phyloP scores from a whole-genome alignment of 2,113 vertebrate species.

The Bufo bufo region DNA sequence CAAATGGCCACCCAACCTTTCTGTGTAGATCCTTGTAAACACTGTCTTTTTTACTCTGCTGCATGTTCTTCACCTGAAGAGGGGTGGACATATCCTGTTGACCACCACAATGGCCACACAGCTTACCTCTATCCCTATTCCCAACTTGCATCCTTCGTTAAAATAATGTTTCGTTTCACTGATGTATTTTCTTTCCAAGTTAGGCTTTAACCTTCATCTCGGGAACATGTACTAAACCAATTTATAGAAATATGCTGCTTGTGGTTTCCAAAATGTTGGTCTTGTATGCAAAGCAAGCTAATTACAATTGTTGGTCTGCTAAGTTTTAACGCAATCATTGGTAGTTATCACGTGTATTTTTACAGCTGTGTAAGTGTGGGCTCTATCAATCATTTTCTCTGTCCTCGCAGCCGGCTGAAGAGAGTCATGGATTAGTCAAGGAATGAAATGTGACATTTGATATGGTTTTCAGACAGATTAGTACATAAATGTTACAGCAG shows the following conservation, averaged over 20 bases:
- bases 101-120: too few species aligned
- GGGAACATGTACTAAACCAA: not conserved
- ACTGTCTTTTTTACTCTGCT: too few species aligned
- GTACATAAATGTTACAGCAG: slow-evolving; percentile 34
- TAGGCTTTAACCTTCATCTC: not conserved
- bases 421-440: slow-evolving; percentile 17
- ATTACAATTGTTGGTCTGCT: slow-evolving; percentile 24
- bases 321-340: slow-evolving; percentile 25
- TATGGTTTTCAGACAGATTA: slow-evolving; percentile 46
- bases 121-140: too few species aligned
- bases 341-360: slow-evolving; percentile 43
- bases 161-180: not conserved
- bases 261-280: slow-evolving; percentile 23
- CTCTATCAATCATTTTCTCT: slow-evolving; percentile 43
- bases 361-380: slow-evolving; percentile 50
- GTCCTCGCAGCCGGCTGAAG: slow-evolving; percentile 30
- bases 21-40: too few species aligned
- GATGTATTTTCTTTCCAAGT: not conserved
- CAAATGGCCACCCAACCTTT: too few species aligned
- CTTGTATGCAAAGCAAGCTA: not conserved
- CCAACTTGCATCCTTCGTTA: not conserved
- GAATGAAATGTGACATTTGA: slow-evolving; percentile 27
- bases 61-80: too few species aligned
- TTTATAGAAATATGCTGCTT: not conserved
- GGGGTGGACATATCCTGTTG: too few species aligned